Conservation (phyloP, 2,888 invertebrate species). For the Thelaira solivaga region DNA sequence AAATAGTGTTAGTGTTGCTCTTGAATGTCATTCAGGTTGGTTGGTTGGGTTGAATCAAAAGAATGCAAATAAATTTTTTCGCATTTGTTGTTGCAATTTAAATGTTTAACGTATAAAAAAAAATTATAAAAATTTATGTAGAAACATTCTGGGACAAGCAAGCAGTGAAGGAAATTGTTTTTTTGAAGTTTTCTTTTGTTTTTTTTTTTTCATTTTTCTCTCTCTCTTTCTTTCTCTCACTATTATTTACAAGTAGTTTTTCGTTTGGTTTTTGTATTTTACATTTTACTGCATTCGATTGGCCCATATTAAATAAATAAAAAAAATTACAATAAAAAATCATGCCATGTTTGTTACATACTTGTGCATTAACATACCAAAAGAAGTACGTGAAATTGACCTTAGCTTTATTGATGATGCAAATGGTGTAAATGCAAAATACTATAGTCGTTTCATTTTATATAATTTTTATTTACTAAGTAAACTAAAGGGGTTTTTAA, state of each 20-base stretch:
- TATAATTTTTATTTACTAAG: too few relatives aligned
- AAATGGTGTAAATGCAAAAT: too few relatives aligned
- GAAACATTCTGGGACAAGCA: conserved; percentile 1
- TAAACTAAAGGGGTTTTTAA: too few relatives aligned
- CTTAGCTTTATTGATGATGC: not conserved
- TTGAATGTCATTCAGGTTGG: not conserved
- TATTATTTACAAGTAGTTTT: conserved; percentile 1
- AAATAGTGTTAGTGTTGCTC: not conserved
- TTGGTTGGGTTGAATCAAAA: not conserved
- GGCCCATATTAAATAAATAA: conserved; percentile 31
- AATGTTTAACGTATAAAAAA: not conserved
- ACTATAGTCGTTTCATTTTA: too few relatives aligned
- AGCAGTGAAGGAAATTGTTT: conserved; percentile 2
- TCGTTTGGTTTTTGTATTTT: not conserved
- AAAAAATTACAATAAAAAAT: too few relatives aligned
- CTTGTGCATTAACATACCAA: conserved; percentile 6
- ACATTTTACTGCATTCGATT: not conserved
- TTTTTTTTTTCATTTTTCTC: too few relatives aligned
- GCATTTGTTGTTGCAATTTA: not conserved
- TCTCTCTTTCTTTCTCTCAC: too few relatives aligned
- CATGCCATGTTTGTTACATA: not conserved
- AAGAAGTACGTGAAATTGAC: not conserved
- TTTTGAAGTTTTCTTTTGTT: too few relatives aligned
- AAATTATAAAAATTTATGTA: not conserved
- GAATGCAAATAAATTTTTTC: not conserved